Conservation (phyloP, 2,113 vertebrate genomes). For the Candoia aspera region DNA sequence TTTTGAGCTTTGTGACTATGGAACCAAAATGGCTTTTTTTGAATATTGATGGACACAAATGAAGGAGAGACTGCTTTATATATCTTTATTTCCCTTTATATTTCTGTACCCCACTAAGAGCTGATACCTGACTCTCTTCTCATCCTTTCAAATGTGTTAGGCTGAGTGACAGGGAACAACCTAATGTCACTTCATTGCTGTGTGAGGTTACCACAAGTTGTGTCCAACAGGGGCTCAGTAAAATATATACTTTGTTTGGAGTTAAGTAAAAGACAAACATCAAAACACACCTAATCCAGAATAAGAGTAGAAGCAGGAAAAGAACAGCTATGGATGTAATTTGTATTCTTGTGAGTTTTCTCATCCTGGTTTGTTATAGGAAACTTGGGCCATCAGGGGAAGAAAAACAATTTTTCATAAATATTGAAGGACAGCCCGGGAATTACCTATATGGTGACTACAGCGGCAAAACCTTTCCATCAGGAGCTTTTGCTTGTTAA, state of each 20-base stretch:
- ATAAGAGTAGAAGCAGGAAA: neutral
- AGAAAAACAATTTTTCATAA: neutral
- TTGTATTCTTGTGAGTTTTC: neutral
- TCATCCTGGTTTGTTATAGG: neutral
- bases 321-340: neutral
- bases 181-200: neutral
- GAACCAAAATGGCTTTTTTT: neutral
- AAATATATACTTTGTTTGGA: neutral
- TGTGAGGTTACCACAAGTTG: neutral
- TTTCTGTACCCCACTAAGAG: neutral
- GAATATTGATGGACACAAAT: neutral
- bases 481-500: constrained; percentile 40
- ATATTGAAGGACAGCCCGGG: constrained; percentile 7
- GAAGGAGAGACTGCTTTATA: no score
- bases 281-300: neutral
- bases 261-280: neutral
- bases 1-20: neutral
- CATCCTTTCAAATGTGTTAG: neutral
- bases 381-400: fast-evolving
- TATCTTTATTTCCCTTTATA: neutral
- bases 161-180: neutral
- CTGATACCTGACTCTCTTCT: neutral
- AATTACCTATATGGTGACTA: constrained; percentile 4
- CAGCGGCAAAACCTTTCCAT: constrained; percentile 18
- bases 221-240: neutral